Conservation (phyloP, 2,888 invertebrate species). For the Habroteleia sp. region DNA sequence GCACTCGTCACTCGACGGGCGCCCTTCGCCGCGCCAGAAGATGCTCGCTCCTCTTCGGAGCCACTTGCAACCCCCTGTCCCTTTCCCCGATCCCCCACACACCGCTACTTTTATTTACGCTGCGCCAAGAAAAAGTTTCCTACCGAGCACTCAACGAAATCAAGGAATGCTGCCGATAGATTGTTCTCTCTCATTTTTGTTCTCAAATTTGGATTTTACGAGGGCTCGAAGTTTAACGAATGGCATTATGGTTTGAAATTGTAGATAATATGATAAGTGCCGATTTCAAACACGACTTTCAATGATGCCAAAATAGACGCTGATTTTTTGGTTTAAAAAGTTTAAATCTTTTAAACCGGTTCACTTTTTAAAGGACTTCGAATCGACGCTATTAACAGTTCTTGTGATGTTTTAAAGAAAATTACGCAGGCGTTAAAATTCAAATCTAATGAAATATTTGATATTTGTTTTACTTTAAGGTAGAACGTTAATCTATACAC, state of each 20-base stretch:
- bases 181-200: conserved; percentile 16
- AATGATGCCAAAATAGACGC: too few relatives aligned
- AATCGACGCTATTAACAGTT: too few relatives aligned
- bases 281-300: too few relatives aligned
- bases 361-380: too few relatives aligned
- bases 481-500: too few relatives aligned
- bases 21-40: conserved; percentile 19
- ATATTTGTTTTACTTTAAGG: too few relatives aligned
- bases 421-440: too few relatives aligned
- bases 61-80: conserved; percentile 14
- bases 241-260: background rate
- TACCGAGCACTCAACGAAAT: conserved; percentile 36
- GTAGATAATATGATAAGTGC: too few relatives aligned
- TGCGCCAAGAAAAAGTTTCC: conserved; percentile 34
- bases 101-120: conserved; percentile 32
- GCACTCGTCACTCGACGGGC: conserved; percentile 50
- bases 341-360: too few relatives aligned
- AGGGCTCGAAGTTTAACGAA: background rate
- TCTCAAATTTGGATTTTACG: conserved; percentile 28
- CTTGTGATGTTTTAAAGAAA: too few relatives aligned
- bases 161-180: conserved; percentile 30
- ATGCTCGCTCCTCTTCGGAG: conserved; percentile 16
- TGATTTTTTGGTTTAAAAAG: too few relatives aligned
- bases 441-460: too few relatives aligned
- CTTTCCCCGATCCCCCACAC: background rate